Percentiles rank a stretch among this genome's conserved stretches.
phyloP scores from a whole-genome alignment of 2,113 vertebrate species.

The Bettongia penicillata region DNA sequence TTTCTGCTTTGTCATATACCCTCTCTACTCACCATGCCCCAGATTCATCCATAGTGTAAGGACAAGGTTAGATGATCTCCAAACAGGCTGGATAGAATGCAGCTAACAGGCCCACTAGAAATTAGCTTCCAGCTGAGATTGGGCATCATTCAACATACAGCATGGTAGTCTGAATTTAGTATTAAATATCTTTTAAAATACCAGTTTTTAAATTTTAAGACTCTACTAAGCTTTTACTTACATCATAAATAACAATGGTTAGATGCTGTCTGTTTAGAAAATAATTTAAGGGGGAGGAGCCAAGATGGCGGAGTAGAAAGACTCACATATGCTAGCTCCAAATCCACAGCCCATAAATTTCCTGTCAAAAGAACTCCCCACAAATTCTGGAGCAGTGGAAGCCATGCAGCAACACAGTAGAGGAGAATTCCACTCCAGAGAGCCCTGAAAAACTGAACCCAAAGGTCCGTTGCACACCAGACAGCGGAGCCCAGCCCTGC shows the following conservation, averaged over 20 bases:
- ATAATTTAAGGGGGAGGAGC: no score
- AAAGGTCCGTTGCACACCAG: no score
- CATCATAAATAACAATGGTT: neutral
- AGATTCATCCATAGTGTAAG: neutral
- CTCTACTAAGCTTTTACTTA: neutral
- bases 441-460: no score
- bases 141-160: neutral
- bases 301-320: no score
- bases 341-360: no score
- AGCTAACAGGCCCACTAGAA: neutral
- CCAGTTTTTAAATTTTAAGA: neutral
- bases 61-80: neutral
- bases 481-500: no score
- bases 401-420: no score
- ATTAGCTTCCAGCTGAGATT: neutral
- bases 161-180: neutral
- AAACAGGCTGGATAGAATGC: neutral
- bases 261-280: neutral
- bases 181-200: neutral
- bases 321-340: no score
- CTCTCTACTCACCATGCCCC: neutral
- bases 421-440: no score
- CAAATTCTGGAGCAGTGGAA: no score
- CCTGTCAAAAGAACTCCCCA: no score
- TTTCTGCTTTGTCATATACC: neutral